These are phyloP conservation scores for Anoncus sp. DNA, from an alignment of 2,888 invertebrate species.

Conservation along the genomic window DNA sequence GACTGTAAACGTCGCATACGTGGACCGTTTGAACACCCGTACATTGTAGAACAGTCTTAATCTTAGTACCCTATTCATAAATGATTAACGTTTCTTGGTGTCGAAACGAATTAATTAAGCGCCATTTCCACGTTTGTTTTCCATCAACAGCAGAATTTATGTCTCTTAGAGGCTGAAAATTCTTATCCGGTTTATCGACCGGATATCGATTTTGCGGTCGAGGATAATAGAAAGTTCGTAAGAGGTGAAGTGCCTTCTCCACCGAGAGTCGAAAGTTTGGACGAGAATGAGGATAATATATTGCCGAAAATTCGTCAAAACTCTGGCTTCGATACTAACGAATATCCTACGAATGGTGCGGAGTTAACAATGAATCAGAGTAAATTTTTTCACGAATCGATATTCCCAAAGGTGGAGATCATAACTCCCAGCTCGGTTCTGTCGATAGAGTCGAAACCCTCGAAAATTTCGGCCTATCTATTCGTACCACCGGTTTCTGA, in stretches of 20 bases:
- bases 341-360: slow-evolving; percentile 1
- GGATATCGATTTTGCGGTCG: slow-evolving; percentile 46
- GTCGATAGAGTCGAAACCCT: slow-evolving; percentile 6
- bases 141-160: slow-evolving; percentile 5
- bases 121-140: slow-evolving; percentile 10
- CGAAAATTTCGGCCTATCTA: slow-evolving; percentile 61
- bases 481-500: slow-evolving; percentile 52
- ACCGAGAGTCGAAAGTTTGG: slow-evolving; percentile 20
- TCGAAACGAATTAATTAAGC: slow-evolving; percentile 20
- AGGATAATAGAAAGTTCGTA: slow-evolving; percentile 48
- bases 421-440: slow-evolving; percentile 34
- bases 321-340: not conserved
- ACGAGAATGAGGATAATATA: slow-evolving; percentile 19
- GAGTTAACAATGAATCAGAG: slow-evolving; percentile 33
- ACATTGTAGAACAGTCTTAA: not conserved
- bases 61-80: not conserved
- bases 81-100: not conserved
- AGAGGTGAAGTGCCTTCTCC: slow-evolving; percentile 30
- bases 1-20: not conserved
- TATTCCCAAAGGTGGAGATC: slow-evolving; percentile 7
- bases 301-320: not conserved
- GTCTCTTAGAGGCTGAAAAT: slow-evolving; percentile 33
- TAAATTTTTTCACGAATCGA: slow-evolving; percentile 34
- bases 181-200: slow-evolving; percentile 62
- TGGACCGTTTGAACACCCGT: too few species aligned